Base-by-base conservation (phyloP, 1,140 invertebrate species). In the Cylas formicarius region DNA sequence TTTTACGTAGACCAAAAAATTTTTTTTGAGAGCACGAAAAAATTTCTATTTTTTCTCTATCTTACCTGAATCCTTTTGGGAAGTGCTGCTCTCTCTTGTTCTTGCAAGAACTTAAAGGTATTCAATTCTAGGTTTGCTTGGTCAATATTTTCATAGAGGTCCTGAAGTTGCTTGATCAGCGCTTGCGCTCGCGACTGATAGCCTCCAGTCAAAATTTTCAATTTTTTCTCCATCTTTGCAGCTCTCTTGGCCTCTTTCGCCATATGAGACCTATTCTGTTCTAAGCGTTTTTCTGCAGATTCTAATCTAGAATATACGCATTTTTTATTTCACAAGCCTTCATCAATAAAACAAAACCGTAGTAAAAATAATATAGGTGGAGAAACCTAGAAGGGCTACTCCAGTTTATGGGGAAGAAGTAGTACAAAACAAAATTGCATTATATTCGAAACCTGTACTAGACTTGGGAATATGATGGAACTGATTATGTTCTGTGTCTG, bases 181-280 rank as follows among this genome's bases (percentile, higher is more conserved):
- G 81, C 81, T 61, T 94, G 89, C 2, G 87, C 82, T 38, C 86
- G 71, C 0, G 82, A 81, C 72, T 89, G 84, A 72, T 95, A 95
- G 10, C 90, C 89, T 19, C 83, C 93, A 10, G 94, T 87, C 1
- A 97, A 71, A 36, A 97, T 86, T 71, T 93, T 87, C 1, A 99
- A 69, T 71, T 97, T 98, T 64, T 97, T 98, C 67, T 99, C 96
- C 72, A 97, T 84, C 72, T 98, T 99, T 0, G 87, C 89, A 33
- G 94, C 96, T 44, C 84, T 80, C 70, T 97, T 97, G 0, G 93
- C 93, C 70, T 97, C 91, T 48, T 82, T 84, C 7, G 86, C 86
- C 94, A 97, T 97, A 60, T 94, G 90, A 37, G 76, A 78, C 55
- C 92, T 74, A 69, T 97, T 98, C 61, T 86, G 84, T 67, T 97